Conservation (phyloP, 2,797 vertebrate genomes). For the Oreonectes daqikongensis region DNA sequence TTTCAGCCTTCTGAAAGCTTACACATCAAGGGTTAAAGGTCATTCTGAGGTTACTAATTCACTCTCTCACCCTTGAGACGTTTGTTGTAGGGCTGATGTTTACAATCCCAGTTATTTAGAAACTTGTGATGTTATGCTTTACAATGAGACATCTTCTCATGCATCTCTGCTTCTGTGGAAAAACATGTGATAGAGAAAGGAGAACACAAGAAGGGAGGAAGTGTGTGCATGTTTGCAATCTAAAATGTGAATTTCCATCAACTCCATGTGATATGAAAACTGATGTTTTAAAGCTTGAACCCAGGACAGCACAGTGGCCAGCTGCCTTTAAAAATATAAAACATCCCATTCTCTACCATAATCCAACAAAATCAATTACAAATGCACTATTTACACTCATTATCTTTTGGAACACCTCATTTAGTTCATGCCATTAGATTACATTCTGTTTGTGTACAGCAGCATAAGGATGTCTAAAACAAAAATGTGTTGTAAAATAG, state of each 20-base stretch:
- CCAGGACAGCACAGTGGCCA: not conserved
- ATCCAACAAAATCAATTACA: conserved; percentile 15
- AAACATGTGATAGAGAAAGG: not conserved
- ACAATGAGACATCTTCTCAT: not conserved
- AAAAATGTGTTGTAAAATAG: conserved; percentile 28
- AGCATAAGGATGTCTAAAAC: conserved; percentile 23
- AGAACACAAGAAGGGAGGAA: not conserved
- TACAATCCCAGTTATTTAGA: not conserved
- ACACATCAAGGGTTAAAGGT: not conserved
- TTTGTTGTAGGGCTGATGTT: not conserved
- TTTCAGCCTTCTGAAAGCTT: not conserved
- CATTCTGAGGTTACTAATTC: not conserved
- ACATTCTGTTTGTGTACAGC: conserved; percentile 1
- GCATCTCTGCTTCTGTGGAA: conserved; percentile 9
- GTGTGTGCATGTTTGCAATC: not conserved
- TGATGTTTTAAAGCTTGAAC: not conserved
- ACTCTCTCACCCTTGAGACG: not conserved
- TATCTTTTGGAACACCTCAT: not conserved
- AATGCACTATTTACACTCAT: conserved; percentile 23
- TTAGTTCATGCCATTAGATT: conserved; percentile 2
- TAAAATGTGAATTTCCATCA: conserved; percentile 13
- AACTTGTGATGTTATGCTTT: not conserved
- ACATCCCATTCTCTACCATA: conserved; percentile 1
- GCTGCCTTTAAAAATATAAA: conserved; percentile 4
- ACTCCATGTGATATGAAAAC: conserved; percentile 18